Evolutionary conservation across 92 coral and sea anemone species (phyloP).

Genomic region (Porites evermanni): DNA sequence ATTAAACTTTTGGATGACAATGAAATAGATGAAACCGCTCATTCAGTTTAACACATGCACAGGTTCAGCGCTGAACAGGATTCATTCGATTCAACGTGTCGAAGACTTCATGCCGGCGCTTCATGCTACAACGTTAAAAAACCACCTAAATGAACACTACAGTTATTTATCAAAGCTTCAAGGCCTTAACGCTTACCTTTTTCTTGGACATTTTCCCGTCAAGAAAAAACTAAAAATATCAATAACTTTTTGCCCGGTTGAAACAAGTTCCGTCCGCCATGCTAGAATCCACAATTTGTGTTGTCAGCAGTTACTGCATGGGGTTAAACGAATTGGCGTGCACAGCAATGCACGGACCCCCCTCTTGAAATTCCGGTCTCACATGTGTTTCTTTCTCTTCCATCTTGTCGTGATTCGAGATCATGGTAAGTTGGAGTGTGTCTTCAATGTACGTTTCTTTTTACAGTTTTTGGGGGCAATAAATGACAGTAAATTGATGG

Average conservation of each 20-base stretch:
- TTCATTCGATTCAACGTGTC: no score
- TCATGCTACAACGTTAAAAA: neutral
- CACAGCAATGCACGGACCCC: constrained; percentile 42
- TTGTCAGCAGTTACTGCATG: constrained; percentile 38
- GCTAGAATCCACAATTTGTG: constrained; percentile 54
- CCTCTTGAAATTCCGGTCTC: constrained; percentile 48
- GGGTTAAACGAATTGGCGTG: constrained; percentile 18
- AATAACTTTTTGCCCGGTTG: no score
- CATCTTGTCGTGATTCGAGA: constrained; percentile 52
- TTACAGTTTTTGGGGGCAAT: neutral
- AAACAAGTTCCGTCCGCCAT: constrained; percentile 66
- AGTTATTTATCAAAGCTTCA: neutral
- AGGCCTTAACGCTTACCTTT: constrained; percentile 22
- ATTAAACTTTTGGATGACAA: no score
- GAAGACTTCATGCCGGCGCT: no score
- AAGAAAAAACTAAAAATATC: neutral
- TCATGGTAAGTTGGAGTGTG: constrained; percentile 55
- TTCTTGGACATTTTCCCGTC: constrained; percentile 25
- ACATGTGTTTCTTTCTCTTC: constrained; percentile 69
- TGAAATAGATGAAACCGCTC: no score
- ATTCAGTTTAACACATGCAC: no score
- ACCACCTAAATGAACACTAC: neutral
- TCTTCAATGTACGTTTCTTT: neutral
- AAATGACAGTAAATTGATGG: neutral
- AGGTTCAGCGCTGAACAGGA: no score